phyloP scores from a whole-genome alignment of 2,113 vertebrate species.

The Ctenodactylus gundi region DNA sequence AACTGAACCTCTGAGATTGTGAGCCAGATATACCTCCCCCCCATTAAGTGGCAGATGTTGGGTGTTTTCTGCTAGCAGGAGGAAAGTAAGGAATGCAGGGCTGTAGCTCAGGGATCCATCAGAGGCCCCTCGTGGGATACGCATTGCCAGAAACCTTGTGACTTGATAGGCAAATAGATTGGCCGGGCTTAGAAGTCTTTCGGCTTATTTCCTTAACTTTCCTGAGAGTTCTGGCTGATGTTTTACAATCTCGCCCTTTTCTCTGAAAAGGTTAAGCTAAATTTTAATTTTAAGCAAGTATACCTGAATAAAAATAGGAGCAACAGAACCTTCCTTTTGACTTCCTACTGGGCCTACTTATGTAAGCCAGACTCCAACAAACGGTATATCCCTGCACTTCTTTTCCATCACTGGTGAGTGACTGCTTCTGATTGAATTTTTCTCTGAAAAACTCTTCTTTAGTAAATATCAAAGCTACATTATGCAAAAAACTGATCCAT shows the following conservation, averaged over 20 bases:
- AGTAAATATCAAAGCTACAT: constrained; percentile 1
- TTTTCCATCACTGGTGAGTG: neutral
- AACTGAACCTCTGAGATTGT: neutral
- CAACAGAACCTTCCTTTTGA: neutral
- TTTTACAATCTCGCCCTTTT: neutral
- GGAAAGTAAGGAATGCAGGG: neutral
- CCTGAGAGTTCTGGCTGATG: neutral
- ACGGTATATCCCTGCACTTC: neutral
- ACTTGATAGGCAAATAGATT: neutral
- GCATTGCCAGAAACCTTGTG: neutral
- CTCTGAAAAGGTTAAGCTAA: constrained; percentile 18
- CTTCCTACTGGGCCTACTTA: neutral
- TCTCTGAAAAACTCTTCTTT: constrained; percentile 32
- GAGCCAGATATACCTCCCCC: neutral
- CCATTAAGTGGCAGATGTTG: too few species aligned
- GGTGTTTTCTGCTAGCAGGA: neutral
- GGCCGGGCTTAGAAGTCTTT: neutral
- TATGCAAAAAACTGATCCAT: constrained; percentile 4
- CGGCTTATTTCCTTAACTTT: neutral
- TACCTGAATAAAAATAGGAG: neutral
- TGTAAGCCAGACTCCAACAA: neutral
- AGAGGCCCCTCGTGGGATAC: accelerated
- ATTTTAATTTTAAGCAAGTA: constrained; percentile 7
- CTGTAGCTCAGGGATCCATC: neutral
- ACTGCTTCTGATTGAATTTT: constrained; percentile 8